These are phyloP conservation scores for Anser cygnoides DNA, from an alignment of 2,113 vertebrate species.

Conservation along the genomic window DNA sequence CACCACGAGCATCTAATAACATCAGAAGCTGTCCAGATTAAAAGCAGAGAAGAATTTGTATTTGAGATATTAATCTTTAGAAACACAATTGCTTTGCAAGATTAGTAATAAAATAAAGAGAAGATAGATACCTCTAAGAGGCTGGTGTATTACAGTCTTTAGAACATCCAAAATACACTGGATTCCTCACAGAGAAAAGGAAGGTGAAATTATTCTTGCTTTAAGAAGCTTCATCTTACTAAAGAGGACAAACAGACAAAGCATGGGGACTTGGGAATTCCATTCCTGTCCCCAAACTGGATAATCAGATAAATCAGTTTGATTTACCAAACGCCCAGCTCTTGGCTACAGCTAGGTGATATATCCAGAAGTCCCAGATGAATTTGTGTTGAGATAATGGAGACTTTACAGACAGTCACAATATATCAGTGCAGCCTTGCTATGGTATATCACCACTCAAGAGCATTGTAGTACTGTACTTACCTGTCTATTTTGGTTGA, in stretches of 20 bases:
- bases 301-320: neutral
- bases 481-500: neutral
- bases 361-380: neutral
- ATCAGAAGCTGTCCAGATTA: neutral
- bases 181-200: neutral
- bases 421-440: neutral
- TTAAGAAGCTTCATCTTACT: neutral
- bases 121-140: neutral
- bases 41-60: neutral
- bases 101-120: neutral
- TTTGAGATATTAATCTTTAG: neutral
- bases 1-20: neutral
- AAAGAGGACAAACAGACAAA: neutral
- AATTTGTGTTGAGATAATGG: neutral
- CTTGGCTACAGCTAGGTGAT: neutral
- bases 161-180: neutral
- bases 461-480: neutral
- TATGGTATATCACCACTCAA: neutral
- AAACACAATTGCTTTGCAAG: neutral
- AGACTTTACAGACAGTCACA: neutral
- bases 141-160: neutral
- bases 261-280: neutral
- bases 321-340: neutral
- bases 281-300: neutral
- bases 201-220: neutral